Evolutionary conservation across 2,888 invertebrate genomes (phyloP).

Genomic region (Exocentrus adspersus): DNA sequence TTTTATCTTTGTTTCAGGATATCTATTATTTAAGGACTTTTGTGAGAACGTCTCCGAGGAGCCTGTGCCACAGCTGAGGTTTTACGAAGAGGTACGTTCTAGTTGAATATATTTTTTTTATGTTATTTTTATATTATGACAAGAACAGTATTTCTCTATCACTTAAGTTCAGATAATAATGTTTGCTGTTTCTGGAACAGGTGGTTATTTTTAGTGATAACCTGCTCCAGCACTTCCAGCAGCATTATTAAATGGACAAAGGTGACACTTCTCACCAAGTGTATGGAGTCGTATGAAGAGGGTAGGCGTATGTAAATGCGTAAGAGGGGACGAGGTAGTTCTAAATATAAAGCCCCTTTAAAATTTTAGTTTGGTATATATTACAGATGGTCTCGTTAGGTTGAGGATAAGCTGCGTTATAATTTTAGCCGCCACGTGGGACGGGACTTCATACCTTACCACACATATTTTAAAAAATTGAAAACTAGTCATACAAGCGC

Average conservation of each 20-base stretch:
- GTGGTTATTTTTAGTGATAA: too few species aligned
- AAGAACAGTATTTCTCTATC: too few species aligned
- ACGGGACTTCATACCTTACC: too few species aligned
- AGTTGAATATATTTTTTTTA: neutral
- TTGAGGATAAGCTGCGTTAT: neutral
- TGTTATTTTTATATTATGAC: too few species aligned
- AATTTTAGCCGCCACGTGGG: neutral
- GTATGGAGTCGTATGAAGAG: neutral
- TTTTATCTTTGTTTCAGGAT: slow-evolving; percentile 78
- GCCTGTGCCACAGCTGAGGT: slow-evolving; percentile 96
- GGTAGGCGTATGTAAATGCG: neutral
- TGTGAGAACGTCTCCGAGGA: slow-evolving; percentile 97
- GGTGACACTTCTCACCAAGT: neutral
- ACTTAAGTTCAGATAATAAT: too few species aligned
- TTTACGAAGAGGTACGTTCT: slow-evolving; percentile 95
- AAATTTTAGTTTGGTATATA: neutral
- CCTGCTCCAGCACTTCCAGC: too few species aligned
- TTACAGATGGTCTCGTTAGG: neutral
- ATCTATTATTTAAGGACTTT: slow-evolving; percentile 99
- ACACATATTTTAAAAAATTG: too few species aligned
- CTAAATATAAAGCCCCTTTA: neutral
- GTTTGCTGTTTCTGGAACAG: too few species aligned
- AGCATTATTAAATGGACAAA: neutral
- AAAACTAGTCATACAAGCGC: too few species aligned
- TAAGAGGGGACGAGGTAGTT: neutral